A percentile compares a stretch with the other conserved stretches of the same genome.
These are phyloP conservation scores for Eucera pruinosa DNA, from an alignment of 2,888 invertebrate genomes.

Conservation along the genomic window DNA sequence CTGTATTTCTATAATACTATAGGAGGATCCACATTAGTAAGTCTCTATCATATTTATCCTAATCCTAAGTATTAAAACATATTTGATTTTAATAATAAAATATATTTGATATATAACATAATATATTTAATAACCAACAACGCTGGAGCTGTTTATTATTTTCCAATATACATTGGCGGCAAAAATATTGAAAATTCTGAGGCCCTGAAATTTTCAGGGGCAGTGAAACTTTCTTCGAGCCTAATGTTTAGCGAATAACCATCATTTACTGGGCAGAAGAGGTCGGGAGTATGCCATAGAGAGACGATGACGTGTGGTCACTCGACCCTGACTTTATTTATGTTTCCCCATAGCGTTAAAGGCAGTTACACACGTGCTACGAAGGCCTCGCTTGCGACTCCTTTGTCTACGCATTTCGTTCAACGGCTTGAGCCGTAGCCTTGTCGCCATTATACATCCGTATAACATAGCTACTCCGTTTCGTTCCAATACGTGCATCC, in stretches of 20 bases:
- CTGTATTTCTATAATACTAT: too few species aligned
- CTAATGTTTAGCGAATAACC: constrained; percentile 36
- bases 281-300: constrained; percentile 51
- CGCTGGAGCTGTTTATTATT: too few species aligned
- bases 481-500: constrained; percentile 32
- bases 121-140: too few species aligned
- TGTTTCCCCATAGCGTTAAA: constrained; percentile 77
- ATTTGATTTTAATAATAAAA: too few species aligned
- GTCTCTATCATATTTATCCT: too few species aligned
- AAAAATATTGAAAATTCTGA: neutral
- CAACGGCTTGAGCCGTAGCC: constrained; percentile 57
- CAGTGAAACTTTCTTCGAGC: constrained; percentile 26
- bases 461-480: constrained; percentile 36
- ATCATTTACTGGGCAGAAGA: constrained; percentile 60
- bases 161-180: neutral
- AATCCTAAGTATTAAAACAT: too few species aligned
- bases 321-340: constrained; percentile 79
- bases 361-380: constrained; percentile 72
- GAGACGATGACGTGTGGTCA: constrained; percentile 70
- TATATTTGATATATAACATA: too few species aligned
- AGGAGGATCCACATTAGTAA: too few species aligned
- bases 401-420: constrained; percentile 66
- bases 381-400: constrained; percentile 62
- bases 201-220: neutral
- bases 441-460: constrained; percentile 55